Percentiles rank a stretch among this genome's conserved stretches.
Evolutionary conservation across 2,888 invertebrate genomes (phyloP).

Genomic region (Pachydiplax longipennis): DNA sequence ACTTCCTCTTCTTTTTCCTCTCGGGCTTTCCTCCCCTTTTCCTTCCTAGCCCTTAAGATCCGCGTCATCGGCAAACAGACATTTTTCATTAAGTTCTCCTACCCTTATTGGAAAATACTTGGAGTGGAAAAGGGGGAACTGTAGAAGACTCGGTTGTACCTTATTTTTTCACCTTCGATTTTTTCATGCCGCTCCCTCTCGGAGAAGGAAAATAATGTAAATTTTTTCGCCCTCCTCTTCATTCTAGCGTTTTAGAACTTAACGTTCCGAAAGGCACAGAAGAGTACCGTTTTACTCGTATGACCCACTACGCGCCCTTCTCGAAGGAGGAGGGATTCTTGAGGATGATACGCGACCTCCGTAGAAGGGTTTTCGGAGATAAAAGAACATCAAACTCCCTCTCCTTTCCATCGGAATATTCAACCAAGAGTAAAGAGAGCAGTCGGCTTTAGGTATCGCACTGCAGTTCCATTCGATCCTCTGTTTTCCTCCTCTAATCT

Average conservation of each 20-base stretch:
- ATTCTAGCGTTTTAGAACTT: constrained; percentile 12
- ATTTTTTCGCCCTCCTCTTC: constrained; percentile 14
- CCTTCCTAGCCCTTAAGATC: background rate
- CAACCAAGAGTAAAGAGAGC: background rate
- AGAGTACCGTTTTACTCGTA: background rate
- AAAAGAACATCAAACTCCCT: background rate
- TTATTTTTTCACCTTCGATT: constrained; percentile 34
- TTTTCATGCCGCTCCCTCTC: background rate
- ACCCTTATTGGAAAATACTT: constrained; percentile 47
- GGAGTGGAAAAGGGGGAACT: constrained; percentile 45
- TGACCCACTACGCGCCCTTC: background rate
- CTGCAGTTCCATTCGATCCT: background rate
- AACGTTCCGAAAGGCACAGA: background rate
- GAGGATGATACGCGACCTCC: background rate
- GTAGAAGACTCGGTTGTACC: constrained; percentile 21
- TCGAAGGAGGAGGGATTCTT: background rate
- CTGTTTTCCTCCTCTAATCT: background rate
- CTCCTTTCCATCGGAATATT: background rate
- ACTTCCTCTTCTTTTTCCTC: background rate
- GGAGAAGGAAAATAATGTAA: background rate
- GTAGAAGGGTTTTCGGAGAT: background rate
- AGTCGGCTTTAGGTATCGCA: background rate
- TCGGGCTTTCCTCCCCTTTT: background rate
- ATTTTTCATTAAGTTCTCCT: constrained; percentile 47
- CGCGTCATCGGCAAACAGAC: constrained; percentile 45